A percentile compares a stretch with the other conserved stretches of the same genome.
phyloP scores from a whole-genome alignment of 2,797 vertebrate species.

The Alauda arvensis region DNA sequence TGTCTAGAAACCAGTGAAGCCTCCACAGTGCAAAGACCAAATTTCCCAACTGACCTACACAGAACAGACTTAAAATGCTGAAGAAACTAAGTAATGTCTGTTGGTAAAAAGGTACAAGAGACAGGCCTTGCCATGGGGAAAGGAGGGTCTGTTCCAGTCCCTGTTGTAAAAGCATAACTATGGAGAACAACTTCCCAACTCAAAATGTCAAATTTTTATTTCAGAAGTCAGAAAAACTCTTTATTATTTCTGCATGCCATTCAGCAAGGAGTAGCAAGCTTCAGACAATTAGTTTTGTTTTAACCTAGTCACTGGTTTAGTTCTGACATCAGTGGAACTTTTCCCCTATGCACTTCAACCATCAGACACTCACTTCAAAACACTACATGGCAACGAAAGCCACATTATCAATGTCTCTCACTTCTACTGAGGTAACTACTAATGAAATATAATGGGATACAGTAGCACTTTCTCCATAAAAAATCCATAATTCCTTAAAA shows the following conservation, averaged over 20 bases:
- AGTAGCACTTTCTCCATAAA: not conserved
- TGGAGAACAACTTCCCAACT: not conserved
- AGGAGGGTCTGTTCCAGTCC: not conserved
- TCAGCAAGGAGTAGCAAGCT: not conserved
- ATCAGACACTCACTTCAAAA: not conserved
- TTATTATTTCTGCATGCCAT: not conserved
- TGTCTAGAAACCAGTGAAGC: not conserved
- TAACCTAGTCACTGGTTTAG: not conserved
- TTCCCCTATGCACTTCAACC: not conserved
- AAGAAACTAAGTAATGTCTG: not conserved
- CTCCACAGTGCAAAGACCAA: not conserved
- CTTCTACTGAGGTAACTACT: not conserved
- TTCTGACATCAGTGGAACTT: not conserved
- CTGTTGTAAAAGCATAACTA: not conserved
- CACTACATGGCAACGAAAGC: not conserved
- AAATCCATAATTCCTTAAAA: not conserved
- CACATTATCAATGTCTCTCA: accelerated
- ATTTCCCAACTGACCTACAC: not conserved
- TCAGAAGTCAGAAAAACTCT: not conserved
- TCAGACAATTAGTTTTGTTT: not conserved
- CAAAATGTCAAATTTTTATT: not conserved
- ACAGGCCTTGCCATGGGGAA: not conserved
- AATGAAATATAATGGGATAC: not conserved
- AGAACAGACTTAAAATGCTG: not conserved
- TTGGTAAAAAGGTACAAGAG: not conserved